A percentile compares a stretch with the other conserved stretches of the same genome.
Conservation (phyloP, 2,797 vertebrate genomes). For the Oryzias dopingdopingensis region DNA sequence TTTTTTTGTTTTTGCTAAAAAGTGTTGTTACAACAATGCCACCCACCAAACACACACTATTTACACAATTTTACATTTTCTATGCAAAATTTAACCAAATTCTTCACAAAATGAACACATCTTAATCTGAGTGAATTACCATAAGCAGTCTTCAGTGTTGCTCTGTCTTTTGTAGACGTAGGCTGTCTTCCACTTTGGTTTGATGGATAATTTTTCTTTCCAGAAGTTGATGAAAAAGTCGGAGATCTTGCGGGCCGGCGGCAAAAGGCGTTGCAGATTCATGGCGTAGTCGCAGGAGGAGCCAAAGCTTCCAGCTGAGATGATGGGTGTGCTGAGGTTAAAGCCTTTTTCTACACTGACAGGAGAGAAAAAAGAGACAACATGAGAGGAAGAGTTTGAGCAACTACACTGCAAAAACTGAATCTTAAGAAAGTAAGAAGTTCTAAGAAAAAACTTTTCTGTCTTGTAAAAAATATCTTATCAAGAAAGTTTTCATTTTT, state of each 20-base stretch:
- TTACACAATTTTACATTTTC: too few relatives aligned
- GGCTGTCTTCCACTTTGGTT: conserved; percentile 76
- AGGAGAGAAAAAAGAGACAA: background rate
- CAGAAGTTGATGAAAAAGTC: conserved; percentile 87
- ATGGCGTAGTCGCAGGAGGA: conserved; percentile 84
- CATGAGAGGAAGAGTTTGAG: background rate
- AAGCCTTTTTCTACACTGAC: conserved; percentile 75
- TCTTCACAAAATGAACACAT: too few relatives aligned
- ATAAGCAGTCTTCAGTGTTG: conserved; percentile 85
- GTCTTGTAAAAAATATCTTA: too few relatives aligned
- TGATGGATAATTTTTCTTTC: conserved; percentile 58
- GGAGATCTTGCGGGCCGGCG: conserved; percentile 87
- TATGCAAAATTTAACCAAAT: background rate
- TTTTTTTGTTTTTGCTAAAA: too few relatives aligned
- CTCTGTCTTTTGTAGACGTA: conserved; percentile 85
- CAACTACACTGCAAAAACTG: background rate
- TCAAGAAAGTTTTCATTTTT: too few relatives aligned
- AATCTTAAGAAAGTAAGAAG: too few relatives aligned
- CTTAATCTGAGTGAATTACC: conserved; percentile 73
- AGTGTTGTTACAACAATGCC: too few relatives aligned
- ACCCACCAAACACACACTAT: too few relatives aligned
- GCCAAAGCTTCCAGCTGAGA: conserved; percentile 93
- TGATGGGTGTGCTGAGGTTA: conserved; percentile 79
- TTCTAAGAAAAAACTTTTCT: too few relatives aligned
- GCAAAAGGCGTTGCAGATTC: conserved; percentile 86